Conservation (phyloP, 2,888 invertebrate species). For the Elgonia sp. region DNA sequence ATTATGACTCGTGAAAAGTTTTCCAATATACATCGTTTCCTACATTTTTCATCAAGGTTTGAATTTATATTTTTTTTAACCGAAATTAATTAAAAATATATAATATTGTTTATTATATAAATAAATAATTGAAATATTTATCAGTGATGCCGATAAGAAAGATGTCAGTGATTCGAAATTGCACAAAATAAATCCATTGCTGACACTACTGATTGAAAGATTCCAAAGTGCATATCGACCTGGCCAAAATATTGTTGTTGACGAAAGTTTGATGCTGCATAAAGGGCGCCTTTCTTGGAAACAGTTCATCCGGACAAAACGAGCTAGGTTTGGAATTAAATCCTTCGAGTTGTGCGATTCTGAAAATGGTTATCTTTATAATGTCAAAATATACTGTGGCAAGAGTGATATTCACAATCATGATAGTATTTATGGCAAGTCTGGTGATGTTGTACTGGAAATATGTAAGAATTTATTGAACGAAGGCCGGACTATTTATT, state of each 20-base stretch:
- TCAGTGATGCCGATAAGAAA: constrained; percentile 2
- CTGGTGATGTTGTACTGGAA: not conserved
- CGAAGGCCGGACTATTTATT: not conserved
- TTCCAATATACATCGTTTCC: not conserved
- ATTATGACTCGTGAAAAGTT: constrained; percentile 9
- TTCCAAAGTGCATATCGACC: constrained; percentile 17
- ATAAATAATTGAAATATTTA: constrained; percentile 2
- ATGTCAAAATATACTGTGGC: constrained; percentile 16
- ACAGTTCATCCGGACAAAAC: constrained; percentile 17
- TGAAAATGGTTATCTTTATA: constrained; percentile 14
- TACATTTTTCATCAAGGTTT: constrained; percentile 15
- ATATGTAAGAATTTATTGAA: not conserved
- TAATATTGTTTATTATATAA: not conserved
- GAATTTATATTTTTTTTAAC: constrained; percentile 6
- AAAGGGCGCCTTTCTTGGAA: constrained; percentile 12
- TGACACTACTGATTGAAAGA: not conserved
- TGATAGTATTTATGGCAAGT: not conserved
- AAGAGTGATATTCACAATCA: not conserved
- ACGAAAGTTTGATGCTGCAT: constrained; percentile 16
- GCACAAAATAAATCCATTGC: not conserved
- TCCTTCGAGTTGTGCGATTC: constrained; percentile 5
- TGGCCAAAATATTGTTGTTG: constrained; percentile 18
- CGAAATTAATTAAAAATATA: constrained; percentile 3
- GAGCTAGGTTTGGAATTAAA: constrained; percentile 20
- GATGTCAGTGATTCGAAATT: constrained; percentile 6